Evolutionary conservation across 2,888 invertebrate genomes (phyloP), one percentile per base, ranked within the genome.

Genomic region (Papilio elwesi): DNA sequence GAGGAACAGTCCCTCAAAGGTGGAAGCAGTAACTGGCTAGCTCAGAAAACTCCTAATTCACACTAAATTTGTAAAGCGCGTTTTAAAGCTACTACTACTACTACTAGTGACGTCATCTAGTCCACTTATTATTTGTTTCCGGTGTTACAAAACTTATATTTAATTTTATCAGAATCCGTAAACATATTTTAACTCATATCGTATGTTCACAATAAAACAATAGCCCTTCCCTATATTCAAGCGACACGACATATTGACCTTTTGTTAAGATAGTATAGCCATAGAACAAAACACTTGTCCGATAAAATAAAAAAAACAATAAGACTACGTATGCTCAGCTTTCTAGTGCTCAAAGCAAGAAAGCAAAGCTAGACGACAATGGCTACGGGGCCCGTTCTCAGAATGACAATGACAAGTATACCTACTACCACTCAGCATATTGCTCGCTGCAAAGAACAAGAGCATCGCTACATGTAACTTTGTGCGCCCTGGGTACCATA

Each of bases 381-480:
- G 66, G 65, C 65, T 52, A 62, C 69, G 71, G 65, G 59, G 15
- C 57, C 16, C 47, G 57, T 73, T 66, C 73, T 66, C 57, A 69
- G 73, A 69, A 69, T 70, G 66, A 73, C 73, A 73, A 73, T 66
- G 69, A 73, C 68, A 59, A 69, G 69, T 59, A 73, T 69, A 68
- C 62, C 67, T 66, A 70, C 67, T 66, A 70, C 67, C 70, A 70
- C 70, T 74, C 74, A 70, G 70, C 67, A 64, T 70, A 70, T 68
- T 70, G 70, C 70, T 70, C 62, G 63, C 70, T 48, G 63, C 52
- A 71, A 71, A 71, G 69, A 68, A 71, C 66, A 62, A 80, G 59
- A 38, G 36, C 38, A 36, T 77, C 82, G 78, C 81, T 81, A 77
- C 38, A 16, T 38, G 12, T 13, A 55, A 36, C 43, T 55, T 12